phyloP scores from a whole-genome alignment of 2,113 vertebrate genomes.

The Microtus oregoni region DNA sequence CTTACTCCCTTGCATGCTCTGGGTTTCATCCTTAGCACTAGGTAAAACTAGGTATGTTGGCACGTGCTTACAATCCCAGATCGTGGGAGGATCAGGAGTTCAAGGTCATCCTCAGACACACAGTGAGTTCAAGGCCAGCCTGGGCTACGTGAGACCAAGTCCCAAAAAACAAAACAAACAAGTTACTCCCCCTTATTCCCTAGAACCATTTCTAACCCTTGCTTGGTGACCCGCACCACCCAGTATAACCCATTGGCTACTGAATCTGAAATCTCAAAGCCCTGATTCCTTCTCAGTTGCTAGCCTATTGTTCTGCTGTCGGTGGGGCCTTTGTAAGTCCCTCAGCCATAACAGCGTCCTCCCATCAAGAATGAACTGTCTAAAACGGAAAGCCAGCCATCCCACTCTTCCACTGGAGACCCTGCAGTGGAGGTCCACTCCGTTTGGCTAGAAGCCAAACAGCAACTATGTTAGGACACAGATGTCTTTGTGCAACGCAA shows the following conservation, averaged over 20 bases:
- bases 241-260: neutral
- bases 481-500: neutral
- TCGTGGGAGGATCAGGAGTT: neutral
- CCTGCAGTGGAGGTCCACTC: neutral
- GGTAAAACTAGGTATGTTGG: too few relatives aligned
- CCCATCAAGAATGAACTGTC: neutral
- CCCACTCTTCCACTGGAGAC: neutral
- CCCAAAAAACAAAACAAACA: neutral
- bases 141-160: too few relatives aligned
- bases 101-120: neutral
- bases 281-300: neutral
- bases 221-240: rapidly evolving
- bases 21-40: too few relatives aligned
- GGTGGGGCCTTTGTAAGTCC: too few relatives aligned
- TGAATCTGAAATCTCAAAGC: neutral
- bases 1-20: neutral
- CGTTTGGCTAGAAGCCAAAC: slow-evolving; percentile 21
- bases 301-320: neutral
- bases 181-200: neutral
- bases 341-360: neutral
- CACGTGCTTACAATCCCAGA: neutral
- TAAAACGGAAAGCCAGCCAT: neutral
- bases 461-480: neutral
- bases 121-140: neutral
- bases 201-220: neutral